Percentiles rank a stretch among this genome's conserved stretches.
phyloP scores from a whole-genome alignment of 2,888 invertebrate genomes.

The Dynastes grantii region DNA sequence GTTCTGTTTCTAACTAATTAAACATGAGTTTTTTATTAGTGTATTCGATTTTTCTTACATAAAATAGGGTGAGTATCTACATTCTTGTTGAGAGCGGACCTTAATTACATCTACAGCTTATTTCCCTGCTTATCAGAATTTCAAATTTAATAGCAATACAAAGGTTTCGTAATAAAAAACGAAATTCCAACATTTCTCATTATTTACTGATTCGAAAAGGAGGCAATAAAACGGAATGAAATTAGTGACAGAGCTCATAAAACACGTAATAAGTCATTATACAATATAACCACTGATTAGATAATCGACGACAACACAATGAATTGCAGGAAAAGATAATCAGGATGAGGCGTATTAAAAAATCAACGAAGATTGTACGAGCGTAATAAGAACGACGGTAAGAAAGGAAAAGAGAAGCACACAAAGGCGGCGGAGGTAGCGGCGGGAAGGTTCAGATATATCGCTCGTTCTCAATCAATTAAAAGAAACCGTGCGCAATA shows the following conservation, averaged over 20 bases:
- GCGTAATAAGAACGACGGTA: conserved; percentile 6
- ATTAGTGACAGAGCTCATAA: conserved; percentile 28
- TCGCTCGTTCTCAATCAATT: conserved; percentile 39
- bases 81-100: background rate
- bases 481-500: conserved; percentile 33
- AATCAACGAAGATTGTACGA: conserved; percentile 35
- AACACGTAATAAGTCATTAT: conserved; percentile 42
- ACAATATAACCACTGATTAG: conserved; percentile 38
- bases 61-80: background rate
- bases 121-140: conserved; percentile 14
- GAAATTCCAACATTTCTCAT: conserved; percentile 25
- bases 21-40: background rate
- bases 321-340: conserved; percentile 44
- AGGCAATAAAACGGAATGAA: conserved; percentile 36
- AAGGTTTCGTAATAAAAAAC: conserved; percentile 16
- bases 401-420: background rate
- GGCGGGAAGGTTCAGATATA: background rate
- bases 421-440: background rate
- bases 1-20: too few relatives aligned
- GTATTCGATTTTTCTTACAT: background rate
- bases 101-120: background rate
- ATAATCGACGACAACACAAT: conserved; percentile 35
- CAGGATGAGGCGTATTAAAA: conserved; percentile 48
- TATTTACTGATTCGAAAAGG: conserved; percentile 20
- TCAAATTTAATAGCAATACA: background rate